Evolutionary conservation across 2,113 vertebrate genomes (phyloP).

Genomic region (Alces alces): DNA sequence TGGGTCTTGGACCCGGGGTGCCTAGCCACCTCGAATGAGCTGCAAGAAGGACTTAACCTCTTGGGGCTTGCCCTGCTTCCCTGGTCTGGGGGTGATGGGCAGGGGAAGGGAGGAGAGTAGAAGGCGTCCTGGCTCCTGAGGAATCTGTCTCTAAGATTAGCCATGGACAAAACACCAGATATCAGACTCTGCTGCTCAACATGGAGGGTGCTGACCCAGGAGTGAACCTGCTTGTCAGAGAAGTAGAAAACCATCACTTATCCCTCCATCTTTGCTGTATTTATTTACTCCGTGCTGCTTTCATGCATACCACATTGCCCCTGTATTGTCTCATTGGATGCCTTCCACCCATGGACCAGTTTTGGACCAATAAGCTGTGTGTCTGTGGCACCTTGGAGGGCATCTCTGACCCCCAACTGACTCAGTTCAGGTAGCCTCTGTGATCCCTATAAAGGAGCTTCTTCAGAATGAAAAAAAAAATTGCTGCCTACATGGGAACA

Average conservation of each 20-base stretch:
- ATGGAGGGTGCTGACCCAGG: not conserved
- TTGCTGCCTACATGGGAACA: not conserved
- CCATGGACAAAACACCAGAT: not conserved
- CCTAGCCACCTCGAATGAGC: not conserved
- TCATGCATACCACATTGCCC: rapidly evolving
- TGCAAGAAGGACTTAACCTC: not conserved
- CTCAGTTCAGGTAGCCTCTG: not conserved
- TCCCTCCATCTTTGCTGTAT: too few relatives aligned
- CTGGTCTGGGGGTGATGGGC: not conserved
- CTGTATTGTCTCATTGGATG: not conserved
- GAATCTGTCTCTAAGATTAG: not conserved
- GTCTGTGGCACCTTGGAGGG: not conserved
- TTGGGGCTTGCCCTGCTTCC: not conserved
- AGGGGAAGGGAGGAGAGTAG: not conserved
- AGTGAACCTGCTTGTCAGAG: not conserved
- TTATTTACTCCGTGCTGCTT: rapidly evolving
- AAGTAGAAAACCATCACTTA: not conserved
- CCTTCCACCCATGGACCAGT: rapidly evolving
- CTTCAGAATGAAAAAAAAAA: not conserved
- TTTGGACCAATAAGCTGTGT: not conserved
- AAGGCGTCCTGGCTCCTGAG: not conserved
- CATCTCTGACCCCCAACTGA: not conserved
- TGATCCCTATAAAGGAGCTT: not conserved
- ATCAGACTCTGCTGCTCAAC: rapidly evolving
- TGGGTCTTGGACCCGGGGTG: rapidly evolving